phyloP scores from a whole-genome alignment of 2,113 vertebrate species.

The Amphiprion percula region DNA sequence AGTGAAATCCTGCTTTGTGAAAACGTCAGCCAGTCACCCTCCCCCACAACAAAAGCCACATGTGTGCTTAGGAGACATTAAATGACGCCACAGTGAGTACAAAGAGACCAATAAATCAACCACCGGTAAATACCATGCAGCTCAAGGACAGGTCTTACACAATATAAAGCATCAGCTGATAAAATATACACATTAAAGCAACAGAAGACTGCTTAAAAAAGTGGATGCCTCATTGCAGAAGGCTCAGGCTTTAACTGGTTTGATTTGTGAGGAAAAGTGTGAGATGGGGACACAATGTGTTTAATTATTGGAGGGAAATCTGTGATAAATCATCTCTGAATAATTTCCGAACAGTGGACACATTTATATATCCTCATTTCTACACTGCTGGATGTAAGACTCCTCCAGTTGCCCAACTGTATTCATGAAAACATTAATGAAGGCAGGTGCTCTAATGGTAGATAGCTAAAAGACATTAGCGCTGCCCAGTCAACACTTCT shows the following conservation, averaged over 20 bases:
- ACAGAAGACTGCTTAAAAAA: too few species aligned
- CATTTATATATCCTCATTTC: too few species aligned
- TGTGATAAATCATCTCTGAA: too few species aligned
- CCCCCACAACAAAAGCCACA: not conserved
- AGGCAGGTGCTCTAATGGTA: not conserved
- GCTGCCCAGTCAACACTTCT: too few species aligned
- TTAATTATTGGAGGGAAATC: too few species aligned
- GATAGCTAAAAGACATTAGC: too few species aligned
- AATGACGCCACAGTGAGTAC: not conserved
- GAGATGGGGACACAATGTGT: too few species aligned
- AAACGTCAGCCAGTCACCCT: not conserved
- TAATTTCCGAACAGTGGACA: too few species aligned
- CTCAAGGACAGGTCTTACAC: not conserved
- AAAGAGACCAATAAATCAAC: slow-evolving; percentile 9
- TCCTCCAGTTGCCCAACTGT: not conserved
- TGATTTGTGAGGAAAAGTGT: too few species aligned
- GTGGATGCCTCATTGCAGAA: too few species aligned
- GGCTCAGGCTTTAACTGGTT: too few species aligned
- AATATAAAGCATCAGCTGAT: not conserved
- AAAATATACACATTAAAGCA: not conserved
- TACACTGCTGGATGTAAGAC: not conserved
- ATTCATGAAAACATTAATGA: not conserved
- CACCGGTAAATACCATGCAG: not conserved
- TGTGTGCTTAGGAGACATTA: not conserved
- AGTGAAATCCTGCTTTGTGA: not conserved